These are phyloP conservation scores for Salvelinus sp. DNA, from an alignment of 2,113 vertebrate genomes.

Conservation along the genomic window DNA sequence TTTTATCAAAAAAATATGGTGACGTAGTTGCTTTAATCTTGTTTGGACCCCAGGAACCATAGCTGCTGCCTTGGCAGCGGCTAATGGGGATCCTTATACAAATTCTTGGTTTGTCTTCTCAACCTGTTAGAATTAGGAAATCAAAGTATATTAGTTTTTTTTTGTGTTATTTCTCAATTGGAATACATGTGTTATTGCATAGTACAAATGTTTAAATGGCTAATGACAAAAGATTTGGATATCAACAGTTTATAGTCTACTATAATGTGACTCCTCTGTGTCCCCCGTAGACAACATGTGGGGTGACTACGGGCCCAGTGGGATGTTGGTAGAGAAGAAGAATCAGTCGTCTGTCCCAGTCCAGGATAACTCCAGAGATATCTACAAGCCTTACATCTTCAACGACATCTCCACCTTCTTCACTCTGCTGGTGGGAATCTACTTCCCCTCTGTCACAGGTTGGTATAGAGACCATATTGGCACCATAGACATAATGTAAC, in stretches of 20 bases:
- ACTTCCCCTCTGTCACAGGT: conserved; percentile 97
- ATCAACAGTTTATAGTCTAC: neutral
- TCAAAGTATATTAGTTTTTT: too few relatives aligned
- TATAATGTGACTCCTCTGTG: neutral
- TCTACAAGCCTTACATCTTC: conserved; percentile 73
- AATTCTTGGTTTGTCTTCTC: too few relatives aligned
- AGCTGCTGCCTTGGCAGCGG: too few relatives aligned
- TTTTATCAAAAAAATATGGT: too few relatives aligned
- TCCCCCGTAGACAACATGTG: conserved; percentile 85
- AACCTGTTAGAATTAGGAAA: too few relatives aligned
- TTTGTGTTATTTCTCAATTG: neutral
- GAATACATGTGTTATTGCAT: neutral
- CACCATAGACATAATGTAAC: too few relatives aligned
- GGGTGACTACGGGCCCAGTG: conserved; percentile 79
- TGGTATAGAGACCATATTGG: neutral
- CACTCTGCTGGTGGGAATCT: conserved; percentile 94
- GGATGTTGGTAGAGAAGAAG: conserved; percentile 77
- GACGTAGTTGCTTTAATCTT: too few relatives aligned
- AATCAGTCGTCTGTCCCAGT: conserved; percentile 48
- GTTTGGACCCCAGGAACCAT: too few relatives aligned
- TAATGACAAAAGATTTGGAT: too few relatives aligned
- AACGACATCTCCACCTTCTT: conserved; percentile 89
- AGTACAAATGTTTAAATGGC: too few relatives aligned
- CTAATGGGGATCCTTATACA: too few relatives aligned
- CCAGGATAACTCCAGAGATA: conserved; percentile 38